Conservation (phyloP, 2,797 vertebrate genomes). For the Varecia variegata region DNA sequence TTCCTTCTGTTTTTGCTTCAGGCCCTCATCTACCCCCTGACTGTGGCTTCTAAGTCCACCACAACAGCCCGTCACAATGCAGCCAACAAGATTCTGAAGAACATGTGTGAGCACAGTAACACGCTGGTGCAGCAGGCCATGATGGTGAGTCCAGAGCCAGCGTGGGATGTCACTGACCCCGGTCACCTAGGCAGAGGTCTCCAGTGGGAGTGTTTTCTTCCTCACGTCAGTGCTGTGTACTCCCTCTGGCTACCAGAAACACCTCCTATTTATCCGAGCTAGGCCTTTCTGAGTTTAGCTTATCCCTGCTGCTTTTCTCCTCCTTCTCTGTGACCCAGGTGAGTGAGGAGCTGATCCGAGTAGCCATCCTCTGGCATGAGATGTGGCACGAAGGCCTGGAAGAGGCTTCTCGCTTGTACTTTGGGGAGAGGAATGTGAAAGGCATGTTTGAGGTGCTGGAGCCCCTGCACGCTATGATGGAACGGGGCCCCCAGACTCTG, state of each 20-base stretch:
- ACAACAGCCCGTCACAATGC: conserved; percentile 98
- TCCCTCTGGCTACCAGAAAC: conserved; percentile 55
- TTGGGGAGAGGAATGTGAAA: conserved; percentile 98
- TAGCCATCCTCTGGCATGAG: conserved; percentile 99
- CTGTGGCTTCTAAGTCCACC: conserved; percentile 98
- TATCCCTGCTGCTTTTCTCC: background rate
- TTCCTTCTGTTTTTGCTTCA: conserved; percentile 71
- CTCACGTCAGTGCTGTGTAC: accelerated
- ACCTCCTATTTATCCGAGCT: background rate
- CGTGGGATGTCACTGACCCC: accelerated
- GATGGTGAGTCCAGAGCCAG: conserved; percentile 89
- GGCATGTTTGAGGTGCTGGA: conserved; percentile 99
- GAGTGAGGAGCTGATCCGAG: conserved; percentile 98
- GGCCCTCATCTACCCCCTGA: conserved; percentile 98
- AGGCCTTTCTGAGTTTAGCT: background rate
- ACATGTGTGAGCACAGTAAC: conserved; percentile 99
- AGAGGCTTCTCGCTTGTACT: conserved; percentile 97
- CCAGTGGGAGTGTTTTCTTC: accelerated
- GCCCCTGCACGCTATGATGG: conserved; percentile 99
- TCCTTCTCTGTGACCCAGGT: conserved; percentile 85
- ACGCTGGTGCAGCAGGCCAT: conserved; percentile 98
- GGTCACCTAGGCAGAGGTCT: background rate
- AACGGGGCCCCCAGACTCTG: conserved; percentile 97
- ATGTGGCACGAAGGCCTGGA: conserved; percentile 99
- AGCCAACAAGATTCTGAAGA: conserved; percentile 99